Conservation (phyloP, 2,797 vertebrate species). For the Rhinogobio ventralis region DNA sequence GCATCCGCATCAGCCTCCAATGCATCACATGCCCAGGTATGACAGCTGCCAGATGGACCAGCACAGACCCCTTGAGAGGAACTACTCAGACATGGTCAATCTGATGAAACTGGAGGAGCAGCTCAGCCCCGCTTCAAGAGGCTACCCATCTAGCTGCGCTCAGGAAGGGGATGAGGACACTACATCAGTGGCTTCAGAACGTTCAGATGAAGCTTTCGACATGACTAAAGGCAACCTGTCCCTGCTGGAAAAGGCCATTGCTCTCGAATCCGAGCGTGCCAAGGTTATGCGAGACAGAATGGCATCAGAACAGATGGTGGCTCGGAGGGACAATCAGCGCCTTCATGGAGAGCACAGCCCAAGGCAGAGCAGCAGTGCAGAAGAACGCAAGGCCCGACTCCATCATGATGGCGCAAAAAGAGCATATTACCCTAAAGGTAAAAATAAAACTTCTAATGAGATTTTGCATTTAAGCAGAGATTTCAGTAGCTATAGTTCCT, state of each 20-base stretch:
- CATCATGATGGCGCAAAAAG: slow-evolving; percentile 93
- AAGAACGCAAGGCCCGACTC: slow-evolving; percentile 90
- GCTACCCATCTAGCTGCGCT: slow-evolving; percentile 82
- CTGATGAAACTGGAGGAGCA: slow-evolving; percentile 97
- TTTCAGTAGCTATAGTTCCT: slow-evolving; percentile 9
- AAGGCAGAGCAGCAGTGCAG: slow-evolving; percentile 84
- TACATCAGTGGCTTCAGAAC: slow-evolving; percentile 92
- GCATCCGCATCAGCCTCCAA: slow-evolving; percentile 67
- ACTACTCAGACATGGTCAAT: slow-evolving; percentile 97
- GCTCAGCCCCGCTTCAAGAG: slow-evolving; percentile 89
- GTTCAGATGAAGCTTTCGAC: slow-evolving; percentile 96
- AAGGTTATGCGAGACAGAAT: slow-evolving; percentile 97
- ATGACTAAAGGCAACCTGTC: slow-evolving; percentile 98
- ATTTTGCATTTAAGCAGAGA: slow-evolving; percentile 17
- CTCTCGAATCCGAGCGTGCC: slow-evolving; percentile 92
- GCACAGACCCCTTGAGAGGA: slow-evolving; percentile 83
- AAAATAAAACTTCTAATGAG: slow-evolving; percentile 53
- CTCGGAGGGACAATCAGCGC: slow-evolving; percentile 82
- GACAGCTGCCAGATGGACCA: slow-evolving; percentile 62
- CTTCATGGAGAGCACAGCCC: slow-evolving; percentile 87
- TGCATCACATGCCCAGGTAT: slow-evolving; percentile 51
- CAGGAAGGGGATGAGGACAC: slow-evolving; percentile 93
- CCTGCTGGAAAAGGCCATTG: slow-evolving; percentile 97
- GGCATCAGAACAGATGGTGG: slow-evolving; percentile 81
- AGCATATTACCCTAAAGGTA: slow-evolving; percentile 98